These are phyloP conservation scores for Malacosoma neustria DNA, from an alignment of 2,888 invertebrate species.

Conservation along the genomic window DNA sequence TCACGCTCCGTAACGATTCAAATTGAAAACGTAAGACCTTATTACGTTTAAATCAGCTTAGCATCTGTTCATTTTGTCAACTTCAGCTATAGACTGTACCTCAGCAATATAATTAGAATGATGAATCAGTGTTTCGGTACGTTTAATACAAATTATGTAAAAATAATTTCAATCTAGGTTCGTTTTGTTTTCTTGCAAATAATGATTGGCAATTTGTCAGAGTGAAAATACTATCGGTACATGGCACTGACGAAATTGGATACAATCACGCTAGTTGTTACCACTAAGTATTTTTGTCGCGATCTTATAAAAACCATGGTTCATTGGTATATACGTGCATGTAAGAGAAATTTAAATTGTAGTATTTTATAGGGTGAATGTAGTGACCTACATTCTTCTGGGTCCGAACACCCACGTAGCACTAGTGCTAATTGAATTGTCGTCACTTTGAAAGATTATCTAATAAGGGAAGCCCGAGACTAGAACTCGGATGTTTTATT, in stretches of 20 bases:
- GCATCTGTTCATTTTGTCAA: not conserved
- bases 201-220: conserved; percentile 51
- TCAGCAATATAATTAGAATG: conserved; percentile 10
- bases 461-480: no score
- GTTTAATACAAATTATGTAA: not conserved
- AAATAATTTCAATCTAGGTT: not conserved
- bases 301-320: conserved; percentile 25
- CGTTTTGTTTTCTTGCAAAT: conserved; percentile 32
- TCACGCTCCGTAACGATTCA: conserved; percentile 4
- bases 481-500: no score
- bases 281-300: conserved; percentile 41
- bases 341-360: conserved; percentile 9
- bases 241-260: conserved; percentile 55
- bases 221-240: conserved; percentile 52
- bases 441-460: no score
- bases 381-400: no score
- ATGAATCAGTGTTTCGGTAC: conserved; percentile 10
- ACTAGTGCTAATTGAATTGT: no score
- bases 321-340: conserved; percentile 12
- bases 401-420: no score
- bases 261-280: conserved; percentile 57
- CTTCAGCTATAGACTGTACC: conserved; percentile 1
- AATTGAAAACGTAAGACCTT: conserved; percentile 3
- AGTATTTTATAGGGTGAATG: no score
- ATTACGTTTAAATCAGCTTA: not conserved